A percentile compares a stretch with the other conserved stretches of the same genome.
Evolutionary conservation across 2,797 vertebrate species (phyloP).

Genomic region (Nothura maculosa): DNA sequence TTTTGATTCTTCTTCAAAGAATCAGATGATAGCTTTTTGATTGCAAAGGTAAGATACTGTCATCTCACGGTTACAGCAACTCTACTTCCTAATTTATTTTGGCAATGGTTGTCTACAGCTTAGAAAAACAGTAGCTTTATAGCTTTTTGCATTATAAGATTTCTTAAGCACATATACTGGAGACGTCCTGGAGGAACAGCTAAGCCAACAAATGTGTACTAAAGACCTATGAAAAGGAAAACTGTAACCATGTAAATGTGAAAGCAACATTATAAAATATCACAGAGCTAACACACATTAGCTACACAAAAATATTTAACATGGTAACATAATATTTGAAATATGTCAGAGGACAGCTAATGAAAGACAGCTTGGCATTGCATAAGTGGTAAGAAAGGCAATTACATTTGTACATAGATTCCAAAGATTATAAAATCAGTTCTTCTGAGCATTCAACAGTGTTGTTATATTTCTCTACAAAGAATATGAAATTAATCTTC

Average conservation of each 20-base stretch:
- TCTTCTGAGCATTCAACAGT: background rate
- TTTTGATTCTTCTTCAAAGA: background rate
- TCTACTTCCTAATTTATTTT: background rate
- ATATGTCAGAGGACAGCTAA: background rate
- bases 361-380: background rate
- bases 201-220: background rate
- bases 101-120: background rate
- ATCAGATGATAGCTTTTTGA: background rate
- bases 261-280: background rate
- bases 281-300: background rate
- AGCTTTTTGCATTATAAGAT: background rate
- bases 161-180: background rate
- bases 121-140: background rate
- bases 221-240: background rate
- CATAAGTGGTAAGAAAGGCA: background rate
- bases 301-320: background rate
- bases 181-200: background rate
- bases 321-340: background rate
- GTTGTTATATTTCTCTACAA: background rate
- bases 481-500: background rate
- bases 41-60: background rate
- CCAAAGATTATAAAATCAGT: background rate
- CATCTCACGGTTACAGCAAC: background rate
- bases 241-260: background rate
- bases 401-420: background rate